A percentile compares a stretch with the other conserved stretches of the same genome.
phyloP scores from a whole-genome alignment of 1,140 invertebrate genomes.

The Caenorhabditis briggsae region DNA sequence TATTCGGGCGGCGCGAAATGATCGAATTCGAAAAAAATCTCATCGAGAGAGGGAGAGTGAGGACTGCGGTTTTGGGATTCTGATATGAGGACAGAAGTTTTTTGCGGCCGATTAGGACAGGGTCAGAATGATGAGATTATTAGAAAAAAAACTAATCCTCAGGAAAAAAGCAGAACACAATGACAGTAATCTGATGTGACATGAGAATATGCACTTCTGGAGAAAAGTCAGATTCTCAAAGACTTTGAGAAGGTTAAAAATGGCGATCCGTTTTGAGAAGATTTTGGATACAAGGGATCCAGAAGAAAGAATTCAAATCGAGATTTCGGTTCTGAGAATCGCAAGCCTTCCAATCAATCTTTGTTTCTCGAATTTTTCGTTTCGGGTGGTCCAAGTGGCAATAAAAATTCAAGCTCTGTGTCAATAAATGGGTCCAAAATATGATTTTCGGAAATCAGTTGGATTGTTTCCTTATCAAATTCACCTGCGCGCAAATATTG shows the following conservation, averaged over 20 bases:
- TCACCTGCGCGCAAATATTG: too few relatives aligned
- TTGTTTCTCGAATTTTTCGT: too few relatives aligned
- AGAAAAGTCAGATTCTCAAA: background rate
- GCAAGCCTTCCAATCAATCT: too few relatives aligned
- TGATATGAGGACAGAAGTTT: background rate
- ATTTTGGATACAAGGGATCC: background rate
- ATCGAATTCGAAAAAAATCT: slow-evolving; percentile 48
- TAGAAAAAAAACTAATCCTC: background rate
- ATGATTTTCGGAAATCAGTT: too few relatives aligned
- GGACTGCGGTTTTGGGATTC: background rate
- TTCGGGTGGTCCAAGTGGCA: too few relatives aligned
- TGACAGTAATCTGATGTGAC: slow-evolving; percentile 15
- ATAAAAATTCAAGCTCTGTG: too few relatives aligned
- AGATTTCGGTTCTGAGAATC: background rate
- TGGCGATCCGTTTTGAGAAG: background rate
- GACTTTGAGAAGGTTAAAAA: background rate
- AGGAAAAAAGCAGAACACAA: background rate
- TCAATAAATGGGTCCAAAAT: too few relatives aligned
- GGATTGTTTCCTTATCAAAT: too few relatives aligned
- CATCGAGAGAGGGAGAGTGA: background rate
- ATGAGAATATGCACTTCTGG: slow-evolving; percentile 13
- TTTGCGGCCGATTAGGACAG: background rate
- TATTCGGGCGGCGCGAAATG: slow-evolving; percentile 43
- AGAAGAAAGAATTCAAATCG: too few relatives aligned
- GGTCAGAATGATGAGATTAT: background rate